Base-by-base conservation (phyloP, 1,140 invertebrate genomes). In the Drosophila chauvacae region DNA sequence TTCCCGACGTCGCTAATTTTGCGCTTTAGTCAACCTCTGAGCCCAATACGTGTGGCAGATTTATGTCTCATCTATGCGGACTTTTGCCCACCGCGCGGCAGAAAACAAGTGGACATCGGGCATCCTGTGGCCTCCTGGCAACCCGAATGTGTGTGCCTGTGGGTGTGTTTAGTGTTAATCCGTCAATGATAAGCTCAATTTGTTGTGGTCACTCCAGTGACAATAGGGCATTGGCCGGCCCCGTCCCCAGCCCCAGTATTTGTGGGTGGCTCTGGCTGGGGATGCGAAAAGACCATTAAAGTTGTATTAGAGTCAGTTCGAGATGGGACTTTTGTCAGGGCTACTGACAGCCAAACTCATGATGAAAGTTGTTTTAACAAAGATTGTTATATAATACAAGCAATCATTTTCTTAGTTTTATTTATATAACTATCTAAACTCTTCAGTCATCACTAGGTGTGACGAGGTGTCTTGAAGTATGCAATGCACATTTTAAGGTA, bases 141-240 rank as follows among this genome's bases (percentile, higher is more conserved):
- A 18, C 44, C 47, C 10, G 35, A 44, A 23, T 47, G 26, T 51
- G 26, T 45, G 68, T 61, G 57, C 79, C 48, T 76, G 82, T 42
- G 77, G 60, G 70, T 85, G 78, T 90, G 78, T 90, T 85, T 86
- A 90, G 86, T 90, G 86, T 90, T 90, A 90, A 90, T 90, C 86
- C 86, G 86, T 90, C 86, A 90, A 90, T 90, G 86, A 90, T 90
- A 90, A 90, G 86, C 86, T 90, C 86, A 90, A 90, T 90, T 90
- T 90, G 86, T 82, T 90, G 86, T 87, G 86, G 86, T 90, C 86
- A 90, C 81, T 90, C 57, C 70, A 90, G 65, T 58, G 85, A 85
- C 85, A 85, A 90, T 84, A 23, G 23, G 77, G 68, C 47, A 50
- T 70, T 66, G 5, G 20, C 23, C 42, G 47, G 39, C 26, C 62